Evolutionary conservation across 2,888 invertebrate genomes (phyloP).

Genomic region (Dysmachus trigonus): DNA sequence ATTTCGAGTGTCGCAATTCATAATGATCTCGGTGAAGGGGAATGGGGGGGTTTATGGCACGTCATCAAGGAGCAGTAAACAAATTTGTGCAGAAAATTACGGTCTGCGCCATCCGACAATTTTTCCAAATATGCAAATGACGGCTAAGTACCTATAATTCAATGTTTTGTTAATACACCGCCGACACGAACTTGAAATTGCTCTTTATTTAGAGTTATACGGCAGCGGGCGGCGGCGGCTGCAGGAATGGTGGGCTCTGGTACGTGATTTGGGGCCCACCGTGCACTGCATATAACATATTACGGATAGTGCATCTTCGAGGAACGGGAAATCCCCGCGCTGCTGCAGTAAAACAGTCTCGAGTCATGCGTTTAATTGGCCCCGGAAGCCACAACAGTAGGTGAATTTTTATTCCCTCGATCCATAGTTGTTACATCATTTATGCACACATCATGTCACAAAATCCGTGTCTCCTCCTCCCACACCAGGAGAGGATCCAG

Average conservation of each 20-base stretch:
- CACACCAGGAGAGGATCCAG: neutral
- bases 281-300: neutral
- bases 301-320: neutral
- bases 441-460: constrained; percentile 7
- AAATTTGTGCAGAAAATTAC: constrained; percentile 35
- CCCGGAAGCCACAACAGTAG: neutral
- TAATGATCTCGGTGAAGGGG: neutral
- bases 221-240: neutral
- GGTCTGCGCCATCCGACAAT: constrained; percentile 12
- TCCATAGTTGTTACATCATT: constrained; percentile 21
- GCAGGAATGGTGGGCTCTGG: neutral
- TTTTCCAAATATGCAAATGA: constrained; percentile 39
- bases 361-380: constrained; percentile 12
- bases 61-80: constrained; percentile 36
- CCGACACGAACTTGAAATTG: constrained; percentile 38
- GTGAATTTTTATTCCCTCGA: neutral
- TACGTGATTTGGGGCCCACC: constrained; percentile 24
- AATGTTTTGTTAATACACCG: constrained; percentile 40
- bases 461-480: neutral
- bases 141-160: constrained; percentile 39
- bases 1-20: constrained; percentile 22
- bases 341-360: neutral
- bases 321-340: neutral
- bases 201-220: constrained; percentile 34
- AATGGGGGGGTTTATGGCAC: neutral